These are phyloP conservation scores for Apteryx mantelli DNA, from an alignment of 2,113 vertebrate species.

Conservation along the genomic window DNA sequence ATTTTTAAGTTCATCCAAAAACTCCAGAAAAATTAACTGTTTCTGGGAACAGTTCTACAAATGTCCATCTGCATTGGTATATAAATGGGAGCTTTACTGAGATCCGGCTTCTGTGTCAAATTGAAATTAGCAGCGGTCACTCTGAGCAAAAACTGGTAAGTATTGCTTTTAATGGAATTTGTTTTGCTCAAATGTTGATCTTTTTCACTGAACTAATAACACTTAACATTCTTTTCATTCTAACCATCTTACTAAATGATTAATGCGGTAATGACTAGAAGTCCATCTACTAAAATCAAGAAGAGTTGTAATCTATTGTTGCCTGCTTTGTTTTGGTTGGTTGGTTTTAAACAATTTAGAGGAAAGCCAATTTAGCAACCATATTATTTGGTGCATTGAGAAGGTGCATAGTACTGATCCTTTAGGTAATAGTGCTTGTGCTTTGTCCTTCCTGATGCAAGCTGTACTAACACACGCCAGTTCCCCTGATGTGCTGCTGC, in stretches of 20 bases:
- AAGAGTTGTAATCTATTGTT: neutral
- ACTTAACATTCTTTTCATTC: neutral
- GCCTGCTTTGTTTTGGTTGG: neutral
- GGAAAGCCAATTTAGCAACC: neutral
- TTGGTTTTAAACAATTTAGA: neutral
- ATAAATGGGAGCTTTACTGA: conserved; percentile 74
- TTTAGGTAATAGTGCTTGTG: neutral
- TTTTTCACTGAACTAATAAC: neutral
- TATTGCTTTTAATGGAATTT: neutral
- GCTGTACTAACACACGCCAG: neutral
- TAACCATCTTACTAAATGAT: neutral
- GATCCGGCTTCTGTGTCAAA: conserved; percentile 76
- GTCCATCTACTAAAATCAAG: neutral
- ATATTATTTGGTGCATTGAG: neutral
- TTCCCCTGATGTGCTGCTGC: neutral
- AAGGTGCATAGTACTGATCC: neutral
- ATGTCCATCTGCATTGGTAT: conserved; percentile 62
- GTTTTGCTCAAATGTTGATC: neutral
- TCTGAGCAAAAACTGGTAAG: conserved; percentile 70
- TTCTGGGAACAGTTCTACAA: conserved; percentile 61
- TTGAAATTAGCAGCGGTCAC: conserved; percentile 59
- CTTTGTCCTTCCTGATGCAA: neutral
- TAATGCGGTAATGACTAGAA: neutral
- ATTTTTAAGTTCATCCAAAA: conserved; percentile 72
- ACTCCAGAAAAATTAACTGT: conserved; percentile 69